phyloP scores from a whole-genome alignment of 2,888 invertebrate species.

The Isoperla grammatica region DNA sequence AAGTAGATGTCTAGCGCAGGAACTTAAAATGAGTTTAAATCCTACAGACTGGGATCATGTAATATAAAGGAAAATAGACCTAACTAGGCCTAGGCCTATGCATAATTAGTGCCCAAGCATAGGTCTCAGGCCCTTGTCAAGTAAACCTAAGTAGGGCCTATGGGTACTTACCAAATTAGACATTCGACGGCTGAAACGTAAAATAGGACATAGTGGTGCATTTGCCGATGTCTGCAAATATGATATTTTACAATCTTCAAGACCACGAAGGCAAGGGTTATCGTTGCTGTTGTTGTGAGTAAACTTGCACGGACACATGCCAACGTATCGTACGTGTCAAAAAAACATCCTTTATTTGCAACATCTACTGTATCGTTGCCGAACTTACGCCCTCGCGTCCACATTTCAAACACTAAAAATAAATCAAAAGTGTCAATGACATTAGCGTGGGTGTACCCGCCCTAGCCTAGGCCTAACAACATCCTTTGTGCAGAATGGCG shows the following conservation, averaged over 20 bases:
- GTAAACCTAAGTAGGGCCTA: too few species aligned
- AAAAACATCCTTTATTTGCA: conserved; percentile 44
- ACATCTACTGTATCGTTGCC: conserved; percentile 44
- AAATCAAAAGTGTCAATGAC: neutral
- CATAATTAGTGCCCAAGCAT: too few species aligned
- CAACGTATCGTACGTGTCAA: conserved; percentile 43
- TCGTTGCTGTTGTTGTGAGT: conserved; percentile 42
- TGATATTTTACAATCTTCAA: conserved; percentile 45
- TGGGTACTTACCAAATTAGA: conserved; percentile 43
- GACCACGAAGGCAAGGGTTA: conserved; percentile 41
- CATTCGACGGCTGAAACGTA: conserved; percentile 47
- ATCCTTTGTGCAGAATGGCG: neutral
- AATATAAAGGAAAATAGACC: too few species aligned
- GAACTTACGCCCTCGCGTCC: conserved; percentile 37
- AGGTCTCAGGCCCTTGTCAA: too few species aligned
- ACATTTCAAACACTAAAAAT: conserved; percentile 24
- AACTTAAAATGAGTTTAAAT: too few species aligned
- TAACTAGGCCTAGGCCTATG: too few species aligned
- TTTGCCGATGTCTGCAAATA: conserved; percentile 43
- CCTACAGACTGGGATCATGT: too few species aligned
- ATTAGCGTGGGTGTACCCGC: too few species aligned
- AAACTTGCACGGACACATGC: conserved; percentile 46
- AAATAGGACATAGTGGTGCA: conserved; percentile 49
- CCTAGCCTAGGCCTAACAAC: too few species aligned
- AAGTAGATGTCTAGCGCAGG: neutral